These are phyloP conservation scores for Stramonita haemastoma DNA, from an alignment of 2,888 invertebrate genomes.

Conservation along the genomic window DNA sequence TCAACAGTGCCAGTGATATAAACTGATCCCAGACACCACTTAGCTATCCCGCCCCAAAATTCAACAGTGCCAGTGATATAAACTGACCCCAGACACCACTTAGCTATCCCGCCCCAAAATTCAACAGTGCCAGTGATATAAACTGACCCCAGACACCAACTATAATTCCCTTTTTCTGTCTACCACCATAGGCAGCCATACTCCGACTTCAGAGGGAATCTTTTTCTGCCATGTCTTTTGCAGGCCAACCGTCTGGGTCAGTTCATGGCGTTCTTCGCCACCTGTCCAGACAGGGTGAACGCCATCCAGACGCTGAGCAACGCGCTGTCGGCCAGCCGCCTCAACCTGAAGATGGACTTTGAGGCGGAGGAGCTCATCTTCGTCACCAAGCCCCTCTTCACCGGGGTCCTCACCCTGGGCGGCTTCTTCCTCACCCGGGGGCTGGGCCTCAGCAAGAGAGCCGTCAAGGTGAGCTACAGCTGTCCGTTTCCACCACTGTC, in stretches of 20 bases:
- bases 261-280: conserved; percentile 28
- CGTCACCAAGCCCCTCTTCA: conserved; percentile 38
- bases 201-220: no score
- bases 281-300: conserved; percentile 34
- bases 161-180: no score
- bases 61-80: no score
- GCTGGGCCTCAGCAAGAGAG: conserved; percentile 45
- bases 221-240: not conserved
- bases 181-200: no score
- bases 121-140: no score
- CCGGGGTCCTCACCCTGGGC: conserved; percentile 10
- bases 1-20: no score
- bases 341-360: conserved; percentile 22
- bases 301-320: conserved; percentile 35
- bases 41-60: no score
- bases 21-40: no score
- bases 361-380: conserved; percentile 25
- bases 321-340: conserved; percentile 23
- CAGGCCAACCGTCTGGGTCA: conserved; percentile 22
- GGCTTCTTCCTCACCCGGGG: conserved; percentile 45
- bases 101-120: no score
- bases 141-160: no score
- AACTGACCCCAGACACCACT: no score
- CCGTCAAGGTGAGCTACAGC: conserved; percentile 27
- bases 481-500: no score